Evolutionary conservation across 1,140 invertebrate species (phyloP).

Genomic region (Drosophila parabipectinata): DNA sequence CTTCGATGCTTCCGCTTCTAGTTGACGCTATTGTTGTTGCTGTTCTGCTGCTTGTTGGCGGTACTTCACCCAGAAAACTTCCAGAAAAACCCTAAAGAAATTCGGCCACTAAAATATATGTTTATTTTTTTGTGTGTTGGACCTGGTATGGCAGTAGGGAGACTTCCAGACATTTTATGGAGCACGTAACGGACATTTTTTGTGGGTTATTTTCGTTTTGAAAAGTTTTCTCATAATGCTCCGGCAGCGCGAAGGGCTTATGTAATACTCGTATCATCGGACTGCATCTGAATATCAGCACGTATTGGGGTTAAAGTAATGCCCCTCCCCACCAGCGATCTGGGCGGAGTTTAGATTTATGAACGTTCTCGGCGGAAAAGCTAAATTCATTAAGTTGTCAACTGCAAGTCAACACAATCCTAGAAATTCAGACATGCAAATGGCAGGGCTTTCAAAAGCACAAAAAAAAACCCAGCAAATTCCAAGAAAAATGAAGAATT

Average conservation of each 20-base stretch:
- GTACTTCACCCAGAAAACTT: conserved; percentile 36
- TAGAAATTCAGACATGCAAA: conserved; percentile 67
- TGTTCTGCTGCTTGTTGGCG: conserved; percentile 12
- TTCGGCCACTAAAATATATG: conserved; percentile 40
- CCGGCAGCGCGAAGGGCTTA: conserved; percentile 27
- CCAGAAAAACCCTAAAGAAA: conserved; percentile 27
- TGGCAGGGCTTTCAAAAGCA: conserved; percentile 48
- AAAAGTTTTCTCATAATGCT: conserved; percentile 74
- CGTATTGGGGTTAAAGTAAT: conserved; percentile 66
- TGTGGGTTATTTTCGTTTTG: conserved; percentile 19
- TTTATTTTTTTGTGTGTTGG: conserved; percentile 7
- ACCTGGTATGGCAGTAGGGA: conserved; percentile 26
- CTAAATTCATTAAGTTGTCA: conserved; percentile 83
- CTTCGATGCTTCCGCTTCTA: conserved; percentile 15
- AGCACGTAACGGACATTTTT: conserved; percentile 66
- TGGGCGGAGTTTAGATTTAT: conserved; percentile 42
- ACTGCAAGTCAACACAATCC: conserved; percentile 81
- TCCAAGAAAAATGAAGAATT: conserved; percentile 27
- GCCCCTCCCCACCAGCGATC: conserved; percentile 13
- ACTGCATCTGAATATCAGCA: conserved; percentile 43
- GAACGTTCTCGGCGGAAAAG: conserved; percentile 34
- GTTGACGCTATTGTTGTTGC: conserved; percentile 23
- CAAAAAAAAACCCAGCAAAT: too few species aligned
- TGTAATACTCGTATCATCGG: conserved; percentile 20
- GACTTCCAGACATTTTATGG: conserved; percentile 65